Conservation (phyloP, 2,797 vertebrate species). For the Meda fulgida region DNA sequence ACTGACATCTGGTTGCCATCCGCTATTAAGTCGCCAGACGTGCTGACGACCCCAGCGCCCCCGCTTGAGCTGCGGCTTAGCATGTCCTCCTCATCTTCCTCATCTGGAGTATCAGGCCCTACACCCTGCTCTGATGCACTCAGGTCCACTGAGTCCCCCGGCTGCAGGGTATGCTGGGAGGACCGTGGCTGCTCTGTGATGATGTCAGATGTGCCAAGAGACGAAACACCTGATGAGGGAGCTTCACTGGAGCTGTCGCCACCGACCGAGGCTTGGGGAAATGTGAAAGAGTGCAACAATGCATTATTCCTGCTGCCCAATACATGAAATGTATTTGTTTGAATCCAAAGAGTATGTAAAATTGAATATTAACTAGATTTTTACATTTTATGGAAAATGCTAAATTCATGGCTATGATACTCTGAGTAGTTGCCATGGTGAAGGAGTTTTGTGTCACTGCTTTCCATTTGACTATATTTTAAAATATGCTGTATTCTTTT, state of each 20-base stretch:
- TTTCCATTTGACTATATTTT: neutral
- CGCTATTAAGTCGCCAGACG: constrained; percentile 73
- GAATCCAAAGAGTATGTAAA: neutral
- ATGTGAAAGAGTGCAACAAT: constrained; percentile 32
- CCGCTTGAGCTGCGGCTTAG: constrained; percentile 90
- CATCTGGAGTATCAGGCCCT: constrained; percentile 72
- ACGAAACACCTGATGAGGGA: constrained; percentile 77
- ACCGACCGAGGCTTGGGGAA: constrained; percentile 80
- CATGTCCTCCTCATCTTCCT: constrained; percentile 86
- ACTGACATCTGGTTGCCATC: constrained; percentile 82
- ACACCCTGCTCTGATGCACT: constrained; percentile 79
- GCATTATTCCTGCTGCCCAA: neutral
- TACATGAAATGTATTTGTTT: neutral
- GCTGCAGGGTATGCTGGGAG: constrained; percentile 90
- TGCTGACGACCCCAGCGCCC: constrained; percentile 77
- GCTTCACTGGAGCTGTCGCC: constrained; percentile 75
- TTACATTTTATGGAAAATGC: neutral
- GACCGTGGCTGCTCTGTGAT: constrained; percentile 96
- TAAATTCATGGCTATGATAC: neutral
- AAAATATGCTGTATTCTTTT: neutral
- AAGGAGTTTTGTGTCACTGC: neutral
- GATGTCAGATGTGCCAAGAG: constrained; percentile 85
- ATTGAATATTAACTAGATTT: neutral
- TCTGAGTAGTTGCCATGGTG: neutral
- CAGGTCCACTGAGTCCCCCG: constrained; percentile 88